Evolutionary conservation across 1,140 invertebrate species (phyloP).

Genomic region (Phocides pigmalion): DNA sequence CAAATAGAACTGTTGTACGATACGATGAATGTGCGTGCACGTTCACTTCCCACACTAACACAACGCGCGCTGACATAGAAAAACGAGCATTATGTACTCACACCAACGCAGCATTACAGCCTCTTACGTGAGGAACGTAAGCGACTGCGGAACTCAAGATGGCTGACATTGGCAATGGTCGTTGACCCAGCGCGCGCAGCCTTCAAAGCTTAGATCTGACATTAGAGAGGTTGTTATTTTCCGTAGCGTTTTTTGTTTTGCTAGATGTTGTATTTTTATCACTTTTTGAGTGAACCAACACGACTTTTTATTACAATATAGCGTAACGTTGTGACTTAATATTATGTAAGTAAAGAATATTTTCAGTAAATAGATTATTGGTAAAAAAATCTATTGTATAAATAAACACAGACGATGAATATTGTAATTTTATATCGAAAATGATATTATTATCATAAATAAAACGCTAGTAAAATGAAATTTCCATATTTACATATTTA

Average conservation of each 20-base stretch:
- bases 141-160: conserved; percentile 81
- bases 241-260: conserved; percentile 31
- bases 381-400: no score
- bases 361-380: not conserved
- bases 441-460: no score
- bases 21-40: conserved; percentile 51
- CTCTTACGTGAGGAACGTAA: conserved; percentile 82
- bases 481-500: not conserved
- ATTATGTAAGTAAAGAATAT: not conserved
- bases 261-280: conserved; percentile 23
- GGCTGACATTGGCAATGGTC: conserved; percentile 83
- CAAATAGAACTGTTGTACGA: conserved; percentile 44
- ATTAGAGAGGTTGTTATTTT: conserved; percentile 81
- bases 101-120: conserved; percentile 73
- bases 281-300: not conserved
- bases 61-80: conserved; percentile 62
- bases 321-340: conserved; percentile 6
- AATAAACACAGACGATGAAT: no score
- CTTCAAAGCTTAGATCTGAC: conserved; percentile 81
- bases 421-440: no score
- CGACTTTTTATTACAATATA: conserved; percentile 15
- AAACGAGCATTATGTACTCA: conserved; percentile 76
- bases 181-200: conserved; percentile 75
- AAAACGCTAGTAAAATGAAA: not conserved
- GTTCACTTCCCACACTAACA: conserved; percentile 70